Evolutionary conservation across 2,113 vertebrate species (phyloP).

Genomic region (Centropus unirufus): DNA sequence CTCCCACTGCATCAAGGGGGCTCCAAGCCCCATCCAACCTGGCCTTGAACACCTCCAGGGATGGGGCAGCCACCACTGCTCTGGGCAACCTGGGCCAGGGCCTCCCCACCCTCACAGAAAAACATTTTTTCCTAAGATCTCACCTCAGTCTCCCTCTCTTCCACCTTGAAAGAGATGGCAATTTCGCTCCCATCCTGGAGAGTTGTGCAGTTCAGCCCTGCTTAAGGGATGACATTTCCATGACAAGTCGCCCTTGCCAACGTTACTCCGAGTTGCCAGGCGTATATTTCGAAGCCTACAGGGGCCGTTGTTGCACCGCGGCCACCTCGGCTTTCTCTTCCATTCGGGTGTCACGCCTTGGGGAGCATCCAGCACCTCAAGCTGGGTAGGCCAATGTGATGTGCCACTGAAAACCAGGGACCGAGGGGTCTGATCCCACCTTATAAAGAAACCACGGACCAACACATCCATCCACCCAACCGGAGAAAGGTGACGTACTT

Average conservation of each 20-base stretch:
- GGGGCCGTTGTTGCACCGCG: accelerated
- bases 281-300: background rate
- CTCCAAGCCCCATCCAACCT: too few species aligned
- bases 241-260: background rate
- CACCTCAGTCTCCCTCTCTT: too few species aligned
- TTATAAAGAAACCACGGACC: background rate
- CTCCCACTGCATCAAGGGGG: too few species aligned
- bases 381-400: background rate
- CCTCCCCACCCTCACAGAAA: too few species aligned
- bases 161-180: background rate
- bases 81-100: too few species aligned
- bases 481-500: background rate
- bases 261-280: background rate
- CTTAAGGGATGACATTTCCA: background rate
- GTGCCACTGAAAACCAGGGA: background rate
- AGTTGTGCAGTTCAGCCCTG: background rate
- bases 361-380: background rate
- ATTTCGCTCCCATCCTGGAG: background rate
- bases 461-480: accelerated
- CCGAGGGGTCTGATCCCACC: background rate
- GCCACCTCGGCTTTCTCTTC: background rate
- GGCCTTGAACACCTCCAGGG: too few species aligned
- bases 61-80: too few species aligned
- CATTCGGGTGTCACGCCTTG: background rate
- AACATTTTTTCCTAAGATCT: too few species aligned